These are phyloP conservation scores for Automeris io DNA, from an alignment of 2,888 invertebrate species.

Conservation along the genomic window DNA sequence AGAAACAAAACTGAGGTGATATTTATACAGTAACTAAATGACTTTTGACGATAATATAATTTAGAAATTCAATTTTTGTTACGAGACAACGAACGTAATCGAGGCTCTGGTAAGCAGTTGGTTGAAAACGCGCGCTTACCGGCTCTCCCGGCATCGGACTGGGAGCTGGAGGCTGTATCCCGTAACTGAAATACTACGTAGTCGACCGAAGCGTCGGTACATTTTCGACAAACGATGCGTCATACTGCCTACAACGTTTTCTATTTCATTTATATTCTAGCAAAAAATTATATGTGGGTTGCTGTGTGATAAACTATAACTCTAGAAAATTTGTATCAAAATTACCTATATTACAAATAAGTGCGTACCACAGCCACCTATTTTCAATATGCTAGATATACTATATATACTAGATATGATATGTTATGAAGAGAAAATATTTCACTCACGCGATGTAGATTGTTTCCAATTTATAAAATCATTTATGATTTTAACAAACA, in stretches of 20 bases:
- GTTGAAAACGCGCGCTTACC: constrained; percentile 31
- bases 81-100: constrained; percentile 1
- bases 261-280: constrained; percentile 15
- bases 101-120: not conserved
- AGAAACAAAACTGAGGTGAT: not conserved
- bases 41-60: not conserved
- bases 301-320: no score
- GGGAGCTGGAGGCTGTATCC: constrained; percentile 25
- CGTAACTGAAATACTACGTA: constrained; percentile 38
- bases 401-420: no score
- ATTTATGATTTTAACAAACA: no score
- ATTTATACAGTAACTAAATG: not conserved
- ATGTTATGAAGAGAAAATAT: no score
- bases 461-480: no score
- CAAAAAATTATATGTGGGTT: no score
- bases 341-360: no score
- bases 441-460: no score
- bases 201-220: constrained; percentile 18
- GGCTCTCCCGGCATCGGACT: constrained; percentile 42
- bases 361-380: no score
- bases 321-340: no score
- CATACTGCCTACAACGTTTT: constrained; percentile 4
- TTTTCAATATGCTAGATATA: no score
- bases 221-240: constrained; percentile 25
- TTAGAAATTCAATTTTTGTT: not conserved